Base-by-base conservation (phyloP, 2,113 vertebrate genomes). In the Amphiprion percula region DNA sequence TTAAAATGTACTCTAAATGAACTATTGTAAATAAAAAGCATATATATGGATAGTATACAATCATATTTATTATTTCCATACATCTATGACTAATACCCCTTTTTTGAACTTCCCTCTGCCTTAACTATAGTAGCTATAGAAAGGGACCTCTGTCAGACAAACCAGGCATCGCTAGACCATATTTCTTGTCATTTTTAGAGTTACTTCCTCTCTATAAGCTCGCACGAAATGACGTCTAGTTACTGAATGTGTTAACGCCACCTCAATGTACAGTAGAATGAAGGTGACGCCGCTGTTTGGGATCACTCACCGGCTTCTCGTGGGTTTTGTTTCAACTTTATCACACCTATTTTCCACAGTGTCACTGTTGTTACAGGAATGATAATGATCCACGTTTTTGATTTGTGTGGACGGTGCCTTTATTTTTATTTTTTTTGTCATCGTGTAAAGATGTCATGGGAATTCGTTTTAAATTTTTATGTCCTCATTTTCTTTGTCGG, bases 11-110 rank as follows among this genome's bases (percentile, higher is more conserved):
- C 73, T 86, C 64, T 82, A 80, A 83, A 90, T 85, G 28, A 90
- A 86, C 71, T 91, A 86, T 90, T 93, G 85, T 92, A 90, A 82
- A 92, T 80, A 91, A 30, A 87, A 88, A 68, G 73, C 60, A 79
- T 67, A 90, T 87, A 89, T 85, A 92, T 87, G 63, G 64, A 88
- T 82, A 74, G 60, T 87, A 86, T 85, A 88, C 86, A 88, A 85
- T 91, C 89, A 85, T 94, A 93, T 92, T 92, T 93, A 93, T 93
- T 92, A 64, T 89, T 87, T 83, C 70, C 81, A 85, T 76, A 64
- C 67, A 63, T 80, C 59, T 81, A 84, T 81, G 74, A 82, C 87
- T 76, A 85, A 78, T 72, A 84, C 54, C 69, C 65, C 55, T 67
- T 44, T 74, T 80, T 74, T 75, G 2, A 73, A 74, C 67, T 83